phyloP scores from a whole-genome alignment of 1,140 invertebrate genomes.

The Pectinophora gossypiella region DNA sequence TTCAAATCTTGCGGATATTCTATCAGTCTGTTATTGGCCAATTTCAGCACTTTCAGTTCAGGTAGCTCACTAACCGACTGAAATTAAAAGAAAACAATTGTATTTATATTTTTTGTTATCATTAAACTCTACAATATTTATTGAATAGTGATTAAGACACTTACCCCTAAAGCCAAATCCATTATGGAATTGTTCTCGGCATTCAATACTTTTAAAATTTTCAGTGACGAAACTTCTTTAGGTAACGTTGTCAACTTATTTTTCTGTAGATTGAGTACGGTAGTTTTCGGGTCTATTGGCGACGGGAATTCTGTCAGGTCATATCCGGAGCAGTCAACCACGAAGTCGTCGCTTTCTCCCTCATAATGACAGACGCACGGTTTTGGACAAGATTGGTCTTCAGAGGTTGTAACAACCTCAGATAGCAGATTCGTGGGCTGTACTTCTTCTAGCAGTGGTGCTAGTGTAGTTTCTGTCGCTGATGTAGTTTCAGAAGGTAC shows the following conservation, averaged over 20 bases:
- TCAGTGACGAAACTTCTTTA: conserved; percentile 65
- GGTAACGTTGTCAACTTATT: conserved; percentile 74
- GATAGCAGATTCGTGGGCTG: conserved; percentile 12
- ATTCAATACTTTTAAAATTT: conserved; percentile 66
- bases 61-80: conserved; percentile 68
- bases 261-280: conserved; percentile 65
- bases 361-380: conserved; percentile 53
- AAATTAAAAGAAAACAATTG: conserved; percentile 22
- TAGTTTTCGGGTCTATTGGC: conserved; percentile 45
- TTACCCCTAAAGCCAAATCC: conserved; percentile 54
- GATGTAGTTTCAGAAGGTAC: conserved; percentile 22
- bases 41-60: conserved; percentile 50
- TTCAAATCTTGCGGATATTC: conserved; percentile 62
- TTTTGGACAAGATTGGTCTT: conserved; percentile 36
- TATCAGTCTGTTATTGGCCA: conserved; percentile 61
- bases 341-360: conserved; percentile 37
- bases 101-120: not conserved
- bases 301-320: conserved; percentile 51
- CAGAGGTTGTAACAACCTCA: not conserved
- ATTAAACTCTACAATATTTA: not conserved
- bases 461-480: too few species aligned
- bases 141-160: conserved; percentile 13
- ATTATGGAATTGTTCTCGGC: conserved; percentile 71
- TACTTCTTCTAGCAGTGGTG: conserved; percentile 35
- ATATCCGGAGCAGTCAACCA: conserved; percentile 55